A percentile compares a stretch with the other conserved stretches of the same genome.
phyloP scores from a whole-genome alignment of 1,140 invertebrate genomes.

The Trichonephila clavata region DNA sequence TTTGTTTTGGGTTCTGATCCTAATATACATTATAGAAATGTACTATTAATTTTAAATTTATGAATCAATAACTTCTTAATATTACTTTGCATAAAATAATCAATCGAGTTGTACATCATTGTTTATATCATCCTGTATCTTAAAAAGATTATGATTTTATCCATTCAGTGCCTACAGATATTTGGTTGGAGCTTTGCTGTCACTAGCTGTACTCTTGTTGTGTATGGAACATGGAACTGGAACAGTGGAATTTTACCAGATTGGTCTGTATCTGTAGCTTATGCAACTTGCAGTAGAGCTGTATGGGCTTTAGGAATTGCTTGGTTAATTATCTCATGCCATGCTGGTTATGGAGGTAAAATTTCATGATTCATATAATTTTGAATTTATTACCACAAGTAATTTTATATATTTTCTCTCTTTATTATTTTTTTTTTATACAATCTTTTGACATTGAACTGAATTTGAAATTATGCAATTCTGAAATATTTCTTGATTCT shows the following conservation, averaged over 20 bases:
- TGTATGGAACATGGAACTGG: slow-evolving; percentile 74
- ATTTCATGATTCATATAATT: background rate
- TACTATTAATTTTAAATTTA: too few species aligned
- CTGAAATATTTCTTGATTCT: too few species aligned
- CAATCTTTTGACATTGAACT: too few species aligned
- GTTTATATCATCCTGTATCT: too few species aligned
- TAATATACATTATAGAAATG: too few species aligned
- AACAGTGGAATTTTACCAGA: slow-evolving; percentile 74
- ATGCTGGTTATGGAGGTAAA: slow-evolving; percentile 76
- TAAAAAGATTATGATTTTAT: too few species aligned
- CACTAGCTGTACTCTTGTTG: slow-evolving; percentile 30
- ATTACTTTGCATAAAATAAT: too few species aligned
- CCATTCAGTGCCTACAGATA: slow-evolving; percentile 58
- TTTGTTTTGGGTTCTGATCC: too few species aligned
- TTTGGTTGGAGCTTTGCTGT: slow-evolving; percentile 56
- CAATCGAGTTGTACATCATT: too few species aligned
- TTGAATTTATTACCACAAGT: background rate
- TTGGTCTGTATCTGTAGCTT: slow-evolving; percentile 67
- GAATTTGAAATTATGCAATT: too few species aligned
- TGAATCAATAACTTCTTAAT: too few species aligned
- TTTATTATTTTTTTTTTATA: too few species aligned
- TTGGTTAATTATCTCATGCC: slow-evolving; percentile 74
- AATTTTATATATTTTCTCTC: background rate
- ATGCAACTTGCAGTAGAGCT: slow-evolving; percentile 72
- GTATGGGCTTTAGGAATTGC: slow-evolving; percentile 76